phyloP scores from a whole-genome alignment of 2,888 invertebrate species.

The Nineta flava region DNA sequence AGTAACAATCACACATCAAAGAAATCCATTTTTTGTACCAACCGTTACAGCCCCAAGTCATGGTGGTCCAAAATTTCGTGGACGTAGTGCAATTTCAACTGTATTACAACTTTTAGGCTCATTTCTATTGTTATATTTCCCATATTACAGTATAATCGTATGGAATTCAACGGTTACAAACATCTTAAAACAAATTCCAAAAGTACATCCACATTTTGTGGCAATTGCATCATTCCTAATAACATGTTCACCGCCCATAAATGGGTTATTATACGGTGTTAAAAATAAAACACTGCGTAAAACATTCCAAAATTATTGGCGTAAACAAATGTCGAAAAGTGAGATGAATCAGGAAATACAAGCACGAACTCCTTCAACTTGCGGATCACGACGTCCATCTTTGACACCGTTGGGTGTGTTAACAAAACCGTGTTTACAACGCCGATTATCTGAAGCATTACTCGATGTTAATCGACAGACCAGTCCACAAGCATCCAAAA shows the following conservation, averaged over 20 bases:
- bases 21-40: constrained; percentile 60
- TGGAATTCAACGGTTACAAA: constrained; percentile 39
- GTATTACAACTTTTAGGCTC: constrained; percentile 59
- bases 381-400: constrained; percentile 58
- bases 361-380: constrained; percentile 61
- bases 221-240: constrained; percentile 47
- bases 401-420: constrained; percentile 39
- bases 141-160: constrained; percentile 53
- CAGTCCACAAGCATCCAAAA: constrained; percentile 22
- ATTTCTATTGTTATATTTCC: constrained; percentile 53
- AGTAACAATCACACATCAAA: constrained; percentile 67
- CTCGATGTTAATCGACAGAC: constrained; percentile 28
- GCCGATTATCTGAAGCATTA: constrained; percentile 38
- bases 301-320: constrained; percentile 59
- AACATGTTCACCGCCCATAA: constrained; percentile 54
- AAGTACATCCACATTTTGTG: constrained; percentile 30
- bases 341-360: constrained; percentile 69
- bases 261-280: constrained; percentile 63
- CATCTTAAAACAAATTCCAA: constrained; percentile 20
- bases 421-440: constrained; percentile 33
- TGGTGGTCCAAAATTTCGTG: constrained; percentile 31
- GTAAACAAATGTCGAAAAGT: constrained; percentile 61
- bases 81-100: constrained; percentile 44
- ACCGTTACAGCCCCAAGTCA: constrained; percentile 41
- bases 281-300: constrained; percentile 54